Evolutionary conservation across 2,797 vertebrate genomes (phyloP), one percentile per base, ranked within the genome.

Genomic region (Psittacula echo): DNA sequence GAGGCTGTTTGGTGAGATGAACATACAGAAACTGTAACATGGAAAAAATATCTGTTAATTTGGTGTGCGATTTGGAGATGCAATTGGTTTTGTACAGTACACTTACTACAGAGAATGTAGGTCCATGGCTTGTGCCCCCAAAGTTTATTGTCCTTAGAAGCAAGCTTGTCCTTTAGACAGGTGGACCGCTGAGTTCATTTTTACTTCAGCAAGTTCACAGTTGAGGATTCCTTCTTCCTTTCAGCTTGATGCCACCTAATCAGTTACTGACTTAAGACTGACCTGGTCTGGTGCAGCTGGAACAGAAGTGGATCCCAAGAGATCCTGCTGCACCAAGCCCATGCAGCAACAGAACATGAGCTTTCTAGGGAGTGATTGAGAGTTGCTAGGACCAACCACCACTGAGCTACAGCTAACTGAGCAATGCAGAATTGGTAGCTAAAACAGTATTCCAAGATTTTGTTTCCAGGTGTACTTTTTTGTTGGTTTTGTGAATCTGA

Each of bases 271-370:
- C 79, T 48, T 34, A 71, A 32, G 29, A 15, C 13, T 20, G 15
- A 2, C 4, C 1, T 1, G n/a, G 64, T 37, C 32, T 17, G 0
- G 11, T 14, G 30, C 74, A 64, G 62, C 80, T 60, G 24, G n/a
- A 42, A 26, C 41, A 16, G 7, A 47, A 66, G 16, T 0, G 45
- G 48, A 42, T 64, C 19, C 73, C 17, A 5, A 1, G 2, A 67
- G 5, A 42, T 39, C 41, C 34, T 89, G 50, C 45, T 62, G 22
- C 11, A 39, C 50, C 6, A 4, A 50, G 32, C 11, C 37, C 41
- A 58, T 71, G 41, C 48, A 89, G 62, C 37, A 53, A 9, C 45
- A 42, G 76, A 23, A 37, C 9, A 0, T 19, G 41, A 53, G 44
- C 41, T 29, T 80, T 42, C 26, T 11, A 7, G 42, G 30, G 17